phyloP scores from a whole-genome alignment of 2,797 vertebrate species.

The Labeo calbasu region DNA sequence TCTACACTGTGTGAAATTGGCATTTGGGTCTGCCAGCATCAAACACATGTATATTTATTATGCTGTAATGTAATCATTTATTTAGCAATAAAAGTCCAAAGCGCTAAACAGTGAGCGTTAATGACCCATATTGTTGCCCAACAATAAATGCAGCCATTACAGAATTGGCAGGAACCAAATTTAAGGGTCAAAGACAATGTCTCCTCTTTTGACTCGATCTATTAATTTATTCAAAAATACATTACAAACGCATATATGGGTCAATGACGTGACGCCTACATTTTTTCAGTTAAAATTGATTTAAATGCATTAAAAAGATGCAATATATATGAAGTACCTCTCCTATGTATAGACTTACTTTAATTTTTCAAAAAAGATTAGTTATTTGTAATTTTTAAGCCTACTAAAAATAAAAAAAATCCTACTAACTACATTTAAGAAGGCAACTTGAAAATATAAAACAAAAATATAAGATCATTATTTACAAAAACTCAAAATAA shows the following conservation, averaged over 20 bases:
- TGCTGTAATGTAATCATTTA: conserved; percentile 34
- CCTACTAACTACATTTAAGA: no score
- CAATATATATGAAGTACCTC: no score
- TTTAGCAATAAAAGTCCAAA: conserved; percentile 40
- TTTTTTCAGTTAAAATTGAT: no score
- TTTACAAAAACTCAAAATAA: no score
- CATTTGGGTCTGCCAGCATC: conserved; percentile 31
- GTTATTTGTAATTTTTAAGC: no score
- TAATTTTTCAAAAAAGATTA: no score
- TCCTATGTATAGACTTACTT: no score
- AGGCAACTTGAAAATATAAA: no score
- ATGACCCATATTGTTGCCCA: neutral
- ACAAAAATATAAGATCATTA: no score
- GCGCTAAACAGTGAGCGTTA: conserved; percentile 8
- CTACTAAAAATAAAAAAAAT: no score
- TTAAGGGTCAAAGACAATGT: neutral
- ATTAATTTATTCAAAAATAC: neutral
- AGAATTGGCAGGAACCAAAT: neutral
- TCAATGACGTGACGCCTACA: no score
- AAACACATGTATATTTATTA: conserved; percentile 35
- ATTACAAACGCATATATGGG: neutral
- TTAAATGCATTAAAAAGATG: no score
- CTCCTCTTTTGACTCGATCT: neutral
- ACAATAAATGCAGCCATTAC: neutral
- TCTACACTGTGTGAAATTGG: conserved; percentile 24